Conservation (phyloP, 1,140 invertebrate genomes). For the Tetramorium parvispinum region DNA sequence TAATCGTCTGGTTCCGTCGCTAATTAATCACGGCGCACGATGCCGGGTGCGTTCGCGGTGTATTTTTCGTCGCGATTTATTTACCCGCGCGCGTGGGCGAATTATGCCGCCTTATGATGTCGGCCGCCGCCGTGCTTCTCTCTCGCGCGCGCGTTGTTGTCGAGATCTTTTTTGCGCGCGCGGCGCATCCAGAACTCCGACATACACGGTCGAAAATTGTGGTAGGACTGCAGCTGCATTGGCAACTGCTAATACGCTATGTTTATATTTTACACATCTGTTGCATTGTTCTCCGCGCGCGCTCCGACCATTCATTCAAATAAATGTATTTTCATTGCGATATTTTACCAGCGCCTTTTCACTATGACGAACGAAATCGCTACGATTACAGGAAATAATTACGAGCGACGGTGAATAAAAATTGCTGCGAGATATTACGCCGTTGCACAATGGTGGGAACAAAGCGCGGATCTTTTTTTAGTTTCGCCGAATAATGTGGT, state of each 20-base stretch:
- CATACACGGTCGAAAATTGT: neutral
- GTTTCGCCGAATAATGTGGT: slow-evolving; percentile 23
- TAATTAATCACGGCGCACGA: slow-evolving; percentile 72
- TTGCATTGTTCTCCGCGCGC: neutral
- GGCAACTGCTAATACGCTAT: slow-evolving; percentile 3
- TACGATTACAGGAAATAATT: slow-evolving; percentile 29
- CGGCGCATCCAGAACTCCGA: neutral
- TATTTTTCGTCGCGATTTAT: slow-evolving; percentile 68
- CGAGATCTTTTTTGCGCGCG: neutral
- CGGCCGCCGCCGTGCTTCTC: neutral
- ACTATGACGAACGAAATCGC: neutral
- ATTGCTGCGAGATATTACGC: slow-evolving; percentile 5
- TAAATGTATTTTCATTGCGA: slow-evolving; percentile 13
- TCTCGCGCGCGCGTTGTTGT: neutral
- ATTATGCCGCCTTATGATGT: slow-evolving; percentile 40
- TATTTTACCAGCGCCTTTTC: slow-evolving; percentile 1
- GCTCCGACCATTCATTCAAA: neutral
- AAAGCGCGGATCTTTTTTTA: slow-evolving; percentile 40
- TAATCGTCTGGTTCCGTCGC: slow-evolving; percentile 70
- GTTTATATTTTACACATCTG: slow-evolving; percentile 37
- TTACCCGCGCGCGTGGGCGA: slow-evolving; percentile 25
- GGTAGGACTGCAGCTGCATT: neutral
- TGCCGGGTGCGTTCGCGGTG: slow-evolving; percentile 15
- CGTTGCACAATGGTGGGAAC: neutral
- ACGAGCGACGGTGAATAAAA: slow-evolving; percentile 7